Conservation (phyloP, 2,797 vertebrate genomes). For the Sebastes reedi region DNA sequence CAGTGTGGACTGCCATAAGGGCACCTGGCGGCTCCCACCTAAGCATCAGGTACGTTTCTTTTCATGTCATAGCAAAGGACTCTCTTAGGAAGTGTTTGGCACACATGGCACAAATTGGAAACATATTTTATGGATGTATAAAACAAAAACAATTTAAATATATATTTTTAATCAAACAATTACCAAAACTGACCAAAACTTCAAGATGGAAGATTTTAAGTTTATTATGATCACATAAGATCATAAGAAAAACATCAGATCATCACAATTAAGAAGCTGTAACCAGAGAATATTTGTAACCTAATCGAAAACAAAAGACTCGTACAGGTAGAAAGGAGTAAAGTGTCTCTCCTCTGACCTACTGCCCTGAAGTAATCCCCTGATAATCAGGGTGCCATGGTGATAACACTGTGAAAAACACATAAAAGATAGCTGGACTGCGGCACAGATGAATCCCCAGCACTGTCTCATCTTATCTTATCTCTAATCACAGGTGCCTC, state of each 20-base stretch:
- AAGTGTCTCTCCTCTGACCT: not conserved
- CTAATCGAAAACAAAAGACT: not conserved
- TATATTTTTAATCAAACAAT: not conserved
- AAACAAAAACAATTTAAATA: not conserved
- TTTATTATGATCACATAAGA: not conserved
- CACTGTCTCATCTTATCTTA: slow-evolving; percentile 11
- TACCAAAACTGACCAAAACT: not conserved
- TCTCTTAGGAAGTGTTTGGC: not conserved
- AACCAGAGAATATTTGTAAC: not conserved
- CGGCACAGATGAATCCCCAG: not conserved
- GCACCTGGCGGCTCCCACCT: slow-evolving; percentile 64
- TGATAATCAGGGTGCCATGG: not conserved
- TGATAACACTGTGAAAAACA: not conserved
- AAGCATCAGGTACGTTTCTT: slow-evolving; percentile 56
- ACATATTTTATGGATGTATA: not conserved
- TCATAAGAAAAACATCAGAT: not conserved
- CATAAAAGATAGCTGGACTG: not conserved
- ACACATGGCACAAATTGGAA: not conserved
- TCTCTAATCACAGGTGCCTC: slow-evolving; percentile 49
- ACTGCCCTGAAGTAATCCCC: not conserved
- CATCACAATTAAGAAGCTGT: not conserved
- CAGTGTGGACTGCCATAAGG: slow-evolving; percentile 78
- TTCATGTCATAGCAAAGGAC: not conserved
- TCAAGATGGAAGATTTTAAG: not conserved
- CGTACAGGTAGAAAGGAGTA: not conserved